A percentile compares a stretch with the other conserved stretches of the same genome.
Conservation (phyloP, 2,888 invertebrate genomes). For the Ormyrus pomaceus region DNA sequence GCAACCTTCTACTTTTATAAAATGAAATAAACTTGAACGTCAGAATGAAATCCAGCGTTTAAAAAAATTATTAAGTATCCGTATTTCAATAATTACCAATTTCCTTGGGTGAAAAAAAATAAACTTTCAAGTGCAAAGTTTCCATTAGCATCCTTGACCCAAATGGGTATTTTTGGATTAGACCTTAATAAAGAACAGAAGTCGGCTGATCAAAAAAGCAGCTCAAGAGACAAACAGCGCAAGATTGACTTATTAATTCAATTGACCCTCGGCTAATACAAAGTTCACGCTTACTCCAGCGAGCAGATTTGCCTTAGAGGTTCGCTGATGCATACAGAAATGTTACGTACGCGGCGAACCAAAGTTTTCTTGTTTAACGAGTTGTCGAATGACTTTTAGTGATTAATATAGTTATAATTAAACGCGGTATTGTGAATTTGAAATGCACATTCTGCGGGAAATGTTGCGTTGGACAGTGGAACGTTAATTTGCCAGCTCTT, state of each 20-base stretch:
- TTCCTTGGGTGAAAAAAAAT: too few species aligned
- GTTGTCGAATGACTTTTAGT: constrained; percentile 24
- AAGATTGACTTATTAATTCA: constrained; percentile 43
- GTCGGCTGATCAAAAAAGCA: constrained; percentile 1
- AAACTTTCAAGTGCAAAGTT: too few species aligned
- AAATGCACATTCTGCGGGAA: constrained; percentile 4
- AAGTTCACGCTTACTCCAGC: constrained; percentile 27
- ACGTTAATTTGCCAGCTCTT: too few species aligned
- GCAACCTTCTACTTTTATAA: not conserved
- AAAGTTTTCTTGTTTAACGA: constrained; percentile 45
- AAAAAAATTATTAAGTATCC: too few species aligned
- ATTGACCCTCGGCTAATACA: constrained; percentile 30
- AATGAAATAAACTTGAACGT: too few species aligned
- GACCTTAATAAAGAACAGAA: not conserved
- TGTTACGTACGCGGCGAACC: constrained; percentile 14
- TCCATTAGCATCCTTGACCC: constrained; percentile 5
- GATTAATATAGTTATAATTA: constrained; percentile 38
- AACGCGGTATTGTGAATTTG: too few species aligned
- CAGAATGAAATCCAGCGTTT: too few species aligned
- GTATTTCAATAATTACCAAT: too few species aligned
- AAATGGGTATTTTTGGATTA: constrained; percentile 5
- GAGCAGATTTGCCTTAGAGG: constrained; percentile 39
- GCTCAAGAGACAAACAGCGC: constrained; percentile 10
- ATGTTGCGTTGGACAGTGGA: too few species aligned
- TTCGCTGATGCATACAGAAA: constrained; percentile 42